Evolutionary conservation across 1,140 invertebrate species (phyloP), one percentile per base, ranked within the genome.

Genomic region (Cherax destructor): DNA sequence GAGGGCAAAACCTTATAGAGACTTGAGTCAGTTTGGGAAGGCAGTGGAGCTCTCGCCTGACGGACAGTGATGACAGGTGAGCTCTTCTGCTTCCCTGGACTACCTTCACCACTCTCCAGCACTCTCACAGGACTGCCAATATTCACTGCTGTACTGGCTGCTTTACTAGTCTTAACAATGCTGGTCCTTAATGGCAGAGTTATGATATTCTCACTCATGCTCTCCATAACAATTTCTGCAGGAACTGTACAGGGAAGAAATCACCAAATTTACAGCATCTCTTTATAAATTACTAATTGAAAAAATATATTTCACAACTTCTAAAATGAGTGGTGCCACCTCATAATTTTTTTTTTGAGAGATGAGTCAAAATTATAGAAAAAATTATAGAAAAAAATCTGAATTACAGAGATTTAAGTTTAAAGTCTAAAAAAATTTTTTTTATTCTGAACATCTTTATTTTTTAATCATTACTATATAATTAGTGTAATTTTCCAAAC

Each of bases 141-240:
- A 65, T 83, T 52, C 4, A 47, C 59, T 21, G 81, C 41, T 56
- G 49, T 1, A 56, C 9, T 56, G 21, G 30, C 49, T 21, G 30
- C 18, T 52, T 69, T 83, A 47, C 41, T 24, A 16, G 16, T 83
- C 21, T 83, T 83, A 47, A 47, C 21, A 47, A 83, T 6, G 18
- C 69, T 49, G 9, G n/a, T 83, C 47, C 21, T 61, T 30, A 83
- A 21, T 47, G 81, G 81, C 47, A 83, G 30, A 83, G 81, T 16
- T 21, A 83, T 69, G 5, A 83, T 83, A 24, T 83, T 83, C 41
- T 83, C 81, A 69, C 49, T 83, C 81, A 83, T 6, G 13, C 30
- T 83, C 30, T 83, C 81, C 81, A 83, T 65, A 18, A 83, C 30
- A 49, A 83, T 83, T 65, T 83, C 81, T 49, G 81, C 81, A 41